Base-by-base conservation (phyloP, 2,797 vertebrate genomes). In the Sorex maritimensis region DNA sequence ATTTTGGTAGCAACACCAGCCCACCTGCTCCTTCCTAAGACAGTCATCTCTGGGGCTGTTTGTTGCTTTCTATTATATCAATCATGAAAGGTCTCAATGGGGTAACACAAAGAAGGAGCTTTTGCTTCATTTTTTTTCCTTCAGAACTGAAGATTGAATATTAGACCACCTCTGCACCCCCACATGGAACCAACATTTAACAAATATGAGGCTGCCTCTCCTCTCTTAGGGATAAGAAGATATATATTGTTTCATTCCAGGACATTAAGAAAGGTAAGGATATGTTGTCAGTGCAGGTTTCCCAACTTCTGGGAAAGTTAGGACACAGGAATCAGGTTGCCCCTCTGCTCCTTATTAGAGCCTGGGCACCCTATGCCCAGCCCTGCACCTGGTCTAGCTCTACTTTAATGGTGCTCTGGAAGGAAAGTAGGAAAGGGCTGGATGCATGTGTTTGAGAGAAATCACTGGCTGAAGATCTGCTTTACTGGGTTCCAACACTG, bases 1-100 rank as follows among this genome's bases (percentile, higher is more conserved):
- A 61, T 26, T 75, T 58, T 8, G 8, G 80, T 65, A 73, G 44
- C 0, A 0, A 90, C 74, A 61, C 28, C 80, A 52, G 17, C 38
- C 26, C 72, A 61, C 26, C 81, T 75, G 17, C 24, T 34, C 41
- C 69, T 41, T 92, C 38, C 74, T 46, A 65, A 89, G 58, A n/a
- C 75, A 95, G 68, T 72, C 86, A 86, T 14, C 84, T 81, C 71
- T 77, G 55, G 46, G 89, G 26, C 46, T 90, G 61, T 65, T 93
- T 90, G 61, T 65, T 93, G 71, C 65, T 95, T 73, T 65, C 52
- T 58, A 79, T 26, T 23, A 44, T 82, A n/a, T 78, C 85, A 72
- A 77, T 93, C 72, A 73, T 49, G 41, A 44, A 61, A 85, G 41
- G 61, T 81, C 82, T 90, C 89, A 92, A 58, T 81, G 7, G 92